Evolutionary conservation across 2,797 vertebrate species (phyloP), one percentile per base, ranked within the genome.

Genomic region (Coregonus sp.): DNA sequence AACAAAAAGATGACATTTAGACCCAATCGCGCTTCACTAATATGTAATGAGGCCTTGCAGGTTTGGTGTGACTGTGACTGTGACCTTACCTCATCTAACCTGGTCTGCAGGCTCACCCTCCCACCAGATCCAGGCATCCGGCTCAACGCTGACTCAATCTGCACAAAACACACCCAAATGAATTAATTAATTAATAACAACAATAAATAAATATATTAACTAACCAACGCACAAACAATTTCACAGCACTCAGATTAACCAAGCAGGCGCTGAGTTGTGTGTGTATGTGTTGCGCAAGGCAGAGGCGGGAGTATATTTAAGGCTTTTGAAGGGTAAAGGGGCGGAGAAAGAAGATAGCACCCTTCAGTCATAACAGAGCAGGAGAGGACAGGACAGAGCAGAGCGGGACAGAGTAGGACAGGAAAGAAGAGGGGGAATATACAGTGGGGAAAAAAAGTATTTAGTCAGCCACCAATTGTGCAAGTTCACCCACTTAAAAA

Each of bases 91-190:
- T 99, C 95, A 71, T 97, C 97, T 72, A 97, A 84, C 88, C 96
- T 93, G 66, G 93, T 95, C 93, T 99, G 96, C 65, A 97, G 89
- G 81, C 93, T 96, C 90, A 95, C 87, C 86, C 97, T 93, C 74
- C 94, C 93, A 52, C 96, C 95, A 71, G 95, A 82, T 78, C 89
- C 92, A 67, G 98, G 98, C 87, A 99, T 95, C 78, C 97, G 93
- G 79, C 96, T 99, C 86, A 99, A 82, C 11, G 96, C 96, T 78
- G 97, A 96, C 86, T 99, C 98, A 75, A 99, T 96, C 98, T 99
- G 93, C 68, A 9, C 75, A 65, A 66, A 40, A 59, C 33, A 59
- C 51, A 77, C 25, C 76, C 16, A 81, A 25, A 25, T 25, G 25
- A 25, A 25, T 25, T 1, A 2, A 25, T 47, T 7, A 68, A 75